phyloP scores from a whole-genome alignment of 1,140 invertebrate genomes.

The Calephelis nemesis region DNA sequence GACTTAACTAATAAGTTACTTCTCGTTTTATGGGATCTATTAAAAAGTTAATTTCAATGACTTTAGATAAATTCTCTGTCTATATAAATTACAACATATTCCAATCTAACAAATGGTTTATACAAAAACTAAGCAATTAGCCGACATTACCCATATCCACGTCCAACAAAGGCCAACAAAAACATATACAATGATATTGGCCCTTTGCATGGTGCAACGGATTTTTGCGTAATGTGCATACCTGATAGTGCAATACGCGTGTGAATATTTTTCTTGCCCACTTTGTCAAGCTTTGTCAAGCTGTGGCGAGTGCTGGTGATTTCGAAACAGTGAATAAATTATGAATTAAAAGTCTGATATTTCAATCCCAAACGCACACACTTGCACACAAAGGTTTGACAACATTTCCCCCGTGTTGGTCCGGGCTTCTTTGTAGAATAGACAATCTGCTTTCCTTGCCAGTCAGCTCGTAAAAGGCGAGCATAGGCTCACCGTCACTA shows the following conservation, averaged over 20 bases:
- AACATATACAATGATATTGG: constrained; percentile 7
- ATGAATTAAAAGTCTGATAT: not conserved
- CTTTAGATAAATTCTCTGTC: too few species aligned
- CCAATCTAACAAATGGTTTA: not conserved
- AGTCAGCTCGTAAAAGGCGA: too few species aligned
- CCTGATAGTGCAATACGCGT: not conserved
- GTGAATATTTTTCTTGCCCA: constrained; percentile 11
- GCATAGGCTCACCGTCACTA: too few species aligned
- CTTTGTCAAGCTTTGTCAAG: not conserved
- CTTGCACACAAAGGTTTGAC: too few species aligned
- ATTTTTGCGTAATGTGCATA: constrained; percentile 8
- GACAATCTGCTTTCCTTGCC: too few species aligned
- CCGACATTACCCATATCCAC: constrained; percentile 9
- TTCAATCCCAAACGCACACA: too few species aligned
- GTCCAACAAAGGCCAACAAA: constrained; percentile 6
- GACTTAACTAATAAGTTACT: too few species aligned
- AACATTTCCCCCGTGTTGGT: too few species aligned
- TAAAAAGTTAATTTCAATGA: too few species aligned
- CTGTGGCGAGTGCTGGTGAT: constrained; percentile 6
- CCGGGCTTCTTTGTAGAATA: too few species aligned
- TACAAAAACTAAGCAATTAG: constrained; percentile 2
- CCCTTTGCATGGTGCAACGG: constrained; percentile 5
- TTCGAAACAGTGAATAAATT: constrained; percentile 2
- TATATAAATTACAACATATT: not conserved
- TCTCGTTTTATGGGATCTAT: too few species aligned